These are phyloP conservation scores for Lasioglossum oenotherae DNA, from an alignment of 2,888 invertebrate species.

Conservation along the genomic window DNA sequence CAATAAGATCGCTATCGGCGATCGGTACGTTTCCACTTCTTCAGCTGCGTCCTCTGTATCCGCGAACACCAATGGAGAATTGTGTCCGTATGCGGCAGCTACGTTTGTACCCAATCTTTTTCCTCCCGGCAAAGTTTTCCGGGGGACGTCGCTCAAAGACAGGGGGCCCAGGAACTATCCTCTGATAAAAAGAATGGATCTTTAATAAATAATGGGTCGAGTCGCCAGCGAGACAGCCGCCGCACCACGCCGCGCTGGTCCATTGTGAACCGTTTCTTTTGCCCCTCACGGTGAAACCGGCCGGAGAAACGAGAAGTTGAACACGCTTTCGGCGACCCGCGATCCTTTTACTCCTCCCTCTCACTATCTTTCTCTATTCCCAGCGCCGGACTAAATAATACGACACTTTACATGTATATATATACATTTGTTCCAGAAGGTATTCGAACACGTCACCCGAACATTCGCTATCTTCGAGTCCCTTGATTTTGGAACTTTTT, in stretches of 20 bases:
- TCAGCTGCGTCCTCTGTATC: not conserved
- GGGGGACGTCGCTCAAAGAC: conserved; percentile 57
- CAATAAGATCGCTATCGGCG: conserved; percentile 38
- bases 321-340: conserved; percentile 63
- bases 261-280: conserved; percentile 68
- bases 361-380: not conserved
- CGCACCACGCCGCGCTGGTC: conserved; percentile 26
- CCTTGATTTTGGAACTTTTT: too few species aligned
- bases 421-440: not conserved
- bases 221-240: conserved; percentile 56
- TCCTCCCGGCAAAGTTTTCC: conserved; percentile 74
- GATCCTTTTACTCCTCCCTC: not conserved
- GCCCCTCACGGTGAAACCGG: conserved; percentile 53
- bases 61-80: not conserved
- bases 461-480: not conserved
- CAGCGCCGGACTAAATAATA: not conserved
- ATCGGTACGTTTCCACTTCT: conserved; percentile 13
- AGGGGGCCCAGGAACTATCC: conserved; percentile 60
- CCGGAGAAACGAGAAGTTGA: conserved; percentile 65
- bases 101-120: conserved; percentile 59
- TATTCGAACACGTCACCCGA: not conserved
- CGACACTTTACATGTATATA: not conserved
- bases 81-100: not conserved
- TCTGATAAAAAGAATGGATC: conserved; percentile 71
- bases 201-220: conserved; percentile 72